Base-by-base conservation (phyloP, 2,797 vertebrate genomes). In the Cynodonichthys magdalenae region DNA sequence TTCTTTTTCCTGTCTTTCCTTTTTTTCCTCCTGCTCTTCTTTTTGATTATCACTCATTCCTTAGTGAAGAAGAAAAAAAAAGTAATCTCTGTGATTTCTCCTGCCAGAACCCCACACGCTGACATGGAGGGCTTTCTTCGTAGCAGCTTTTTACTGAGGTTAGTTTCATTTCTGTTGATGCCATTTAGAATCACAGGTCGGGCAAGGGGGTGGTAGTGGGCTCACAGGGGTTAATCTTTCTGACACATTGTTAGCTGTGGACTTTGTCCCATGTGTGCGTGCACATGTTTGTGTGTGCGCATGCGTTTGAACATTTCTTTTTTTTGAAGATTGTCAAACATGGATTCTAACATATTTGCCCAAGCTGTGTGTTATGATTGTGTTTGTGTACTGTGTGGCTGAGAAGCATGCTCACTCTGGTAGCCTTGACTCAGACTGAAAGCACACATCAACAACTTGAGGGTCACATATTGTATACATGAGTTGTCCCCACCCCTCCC, bases 121-220 rank as follows among this genome's bases (percentile, higher is more conserved):
- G 93, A 94, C 92, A 94, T 94, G 93, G 93, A 94, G 89, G 92
- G 92, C 93, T 94, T 93, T 93, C 93, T 94, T 90, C 93, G 92
- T 94, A 94, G 92, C 93, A 93, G 93, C 93, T 93, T 93, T 93
- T 93, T 93, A 93, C 92, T 93, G 93, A 94, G 93, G 93, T 94
- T 90, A 94, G 93, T 94, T 90, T 85, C 89, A 90, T 93, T 90
- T 93, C 79, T 58, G 79, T 93, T 90, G 88, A 92, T 92, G 87
- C 84, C 80, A 74, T 88, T 77, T 61, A 89, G 87, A 82, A 81
- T 79, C 81, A 81, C 5, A 75, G 84, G 76, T 66, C 2, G 74
- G 82, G 88, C 57, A 53, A 17, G 44, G 53, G 84, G 85, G 79
- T 76, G 78, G 80, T 71, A 63, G 63, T 11, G 82, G 88, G 87